Percentiles rank a stretch among this genome's conserved stretches.
These are phyloP conservation scores for Oscarella lobularis DNA, from an alignment of 37 sponge, comb jelly and placozoan genomes.

Conservation along the genomic window DNA sequence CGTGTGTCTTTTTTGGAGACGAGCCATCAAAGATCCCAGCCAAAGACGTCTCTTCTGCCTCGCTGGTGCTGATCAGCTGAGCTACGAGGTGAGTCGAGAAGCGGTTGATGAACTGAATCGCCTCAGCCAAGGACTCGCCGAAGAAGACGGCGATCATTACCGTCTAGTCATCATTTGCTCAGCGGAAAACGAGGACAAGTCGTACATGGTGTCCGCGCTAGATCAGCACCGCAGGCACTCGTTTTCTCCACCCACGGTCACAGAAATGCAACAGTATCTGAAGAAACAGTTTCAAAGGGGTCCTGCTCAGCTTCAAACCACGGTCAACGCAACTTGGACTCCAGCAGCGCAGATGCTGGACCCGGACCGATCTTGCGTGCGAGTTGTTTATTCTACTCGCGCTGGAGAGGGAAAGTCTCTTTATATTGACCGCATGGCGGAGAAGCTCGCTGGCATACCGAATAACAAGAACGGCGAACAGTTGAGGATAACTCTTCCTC, in stretches of 20 bases:
- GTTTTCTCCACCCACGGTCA: neutral
- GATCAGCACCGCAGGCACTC: slow-evolving; percentile 1
- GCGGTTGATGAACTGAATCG: neutral
- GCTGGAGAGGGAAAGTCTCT: slow-evolving; percentile 9
- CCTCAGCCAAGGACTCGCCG: neutral
- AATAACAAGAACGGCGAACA: neutral
- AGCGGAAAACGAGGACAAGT: slow-evolving; percentile 1
- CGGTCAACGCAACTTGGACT: neutral
- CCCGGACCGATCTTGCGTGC: neutral
- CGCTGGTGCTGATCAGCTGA: neutral
- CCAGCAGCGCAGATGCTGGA: neutral
- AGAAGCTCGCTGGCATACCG: neutral
- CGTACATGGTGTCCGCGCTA: neutral
- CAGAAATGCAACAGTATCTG: neutral
- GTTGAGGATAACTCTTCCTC: neutral
- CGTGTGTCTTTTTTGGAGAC: neutral
- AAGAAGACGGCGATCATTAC: neutral
- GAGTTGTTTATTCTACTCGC: neutral
- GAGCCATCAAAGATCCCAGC: neutral
- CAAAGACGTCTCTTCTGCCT: slow-evolving; percentile 3
- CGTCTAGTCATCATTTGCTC: neutral
- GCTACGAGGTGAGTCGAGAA: neutral
- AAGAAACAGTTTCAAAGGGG: neutral
- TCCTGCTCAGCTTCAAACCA: neutral
- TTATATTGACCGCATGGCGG: neutral